Base-by-base conservation (phyloP, 2,113 vertebrate species). In the Lonchura striata region DNA sequence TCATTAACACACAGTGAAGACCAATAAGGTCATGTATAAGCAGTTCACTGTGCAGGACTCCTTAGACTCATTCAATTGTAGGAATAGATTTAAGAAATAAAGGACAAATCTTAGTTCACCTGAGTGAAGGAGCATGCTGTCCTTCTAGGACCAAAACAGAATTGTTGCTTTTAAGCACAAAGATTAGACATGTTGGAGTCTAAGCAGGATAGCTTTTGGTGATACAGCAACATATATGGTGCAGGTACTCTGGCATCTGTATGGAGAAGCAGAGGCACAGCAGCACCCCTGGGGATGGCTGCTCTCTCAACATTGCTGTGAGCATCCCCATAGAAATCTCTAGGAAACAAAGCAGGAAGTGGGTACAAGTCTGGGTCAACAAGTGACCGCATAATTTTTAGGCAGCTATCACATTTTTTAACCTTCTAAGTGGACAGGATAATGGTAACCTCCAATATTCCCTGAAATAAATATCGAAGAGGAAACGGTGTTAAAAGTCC, bases 211-310 rank as follows among this genome's bases (percentile, higher is more conserved):
- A 81, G 13, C 6, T 84, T 59, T 50, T 11, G 18, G 13, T 39
- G 54, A 35, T 37, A 35, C 1, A 0, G 0, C 30, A 68, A 16
- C 15, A 35, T 42, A 44, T 18, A 12, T 6, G 4, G 10, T 15
- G n/a, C 22, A 9, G 5, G 3, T 37, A 30, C 12, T 3, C 31
- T 80, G 49, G 17, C 8, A 50, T 17, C n/a, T 1, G 0, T 10
- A 14, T 1, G 7, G 64, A 82, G n/a, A 19, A 47, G n/a, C 56
- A 10, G 9, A n/a, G n/a, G 11, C 25, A 22, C 2, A 2, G 50
- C 31, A 61, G 7, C 14, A 61, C 24, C 11, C 6, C 13, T 65
- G 18, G 42, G n/a, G 4, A 5, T 44, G 15, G 9, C 5, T 72
- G 15, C 5, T 68, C 37, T 39, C 31, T 66, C 44, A 30, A 0